phyloP scores from a whole-genome alignment of 2,888 invertebrate genomes.

The Nasonia oneida region DNA sequence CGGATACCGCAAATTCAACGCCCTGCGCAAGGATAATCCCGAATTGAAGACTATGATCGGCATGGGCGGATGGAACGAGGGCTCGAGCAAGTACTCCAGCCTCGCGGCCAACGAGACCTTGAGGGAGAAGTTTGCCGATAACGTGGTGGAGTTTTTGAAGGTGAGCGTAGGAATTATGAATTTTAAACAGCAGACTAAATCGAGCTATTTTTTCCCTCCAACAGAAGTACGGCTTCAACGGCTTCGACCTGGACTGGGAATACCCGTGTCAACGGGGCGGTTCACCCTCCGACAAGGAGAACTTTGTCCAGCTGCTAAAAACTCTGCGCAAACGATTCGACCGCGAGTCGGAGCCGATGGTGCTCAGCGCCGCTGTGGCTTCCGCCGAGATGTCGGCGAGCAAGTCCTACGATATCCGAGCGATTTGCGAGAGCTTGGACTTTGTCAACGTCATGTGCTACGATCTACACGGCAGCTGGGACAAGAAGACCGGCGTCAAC shows the following conservation, averaged over 20 bases:
- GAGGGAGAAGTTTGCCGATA: slow-evolving; percentile 82
- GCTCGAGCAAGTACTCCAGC: slow-evolving; percentile 83
- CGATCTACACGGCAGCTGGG: slow-evolving; percentile 87
- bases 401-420: slow-evolving; percentile 83
- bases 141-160: slow-evolving; percentile 81
- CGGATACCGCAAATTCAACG: slow-evolving; percentile 81
- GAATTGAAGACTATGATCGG: slow-evolving; percentile 82
- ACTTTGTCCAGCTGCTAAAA: slow-evolving; percentile 81
- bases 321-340: slow-evolving; percentile 82
- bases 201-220: slow-evolving; percentile 81
- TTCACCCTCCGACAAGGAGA: slow-evolving; percentile 79
- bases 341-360: slow-evolving; percentile 74
- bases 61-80: slow-evolving; percentile 87
- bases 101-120: slow-evolving; percentile 67
- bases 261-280: slow-evolving; percentile 83
- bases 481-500: slow-evolving; percentile 84
- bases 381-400: slow-evolving; percentile 80
- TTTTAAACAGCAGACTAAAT: too few species aligned
- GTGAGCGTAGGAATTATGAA: background rate
- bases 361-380: slow-evolving; percentile 79
- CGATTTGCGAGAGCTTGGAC: slow-evolving; percentile 83
- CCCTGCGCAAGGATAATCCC: slow-evolving; percentile 80
- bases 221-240: slow-evolving; percentile 76
- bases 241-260: slow-evolving; percentile 87
- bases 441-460: slow-evolving; percentile 88